Evolutionary conservation across 2,113 vertebrate genomes (phyloP).

Genomic region (Hippocampus comes): DNA sequence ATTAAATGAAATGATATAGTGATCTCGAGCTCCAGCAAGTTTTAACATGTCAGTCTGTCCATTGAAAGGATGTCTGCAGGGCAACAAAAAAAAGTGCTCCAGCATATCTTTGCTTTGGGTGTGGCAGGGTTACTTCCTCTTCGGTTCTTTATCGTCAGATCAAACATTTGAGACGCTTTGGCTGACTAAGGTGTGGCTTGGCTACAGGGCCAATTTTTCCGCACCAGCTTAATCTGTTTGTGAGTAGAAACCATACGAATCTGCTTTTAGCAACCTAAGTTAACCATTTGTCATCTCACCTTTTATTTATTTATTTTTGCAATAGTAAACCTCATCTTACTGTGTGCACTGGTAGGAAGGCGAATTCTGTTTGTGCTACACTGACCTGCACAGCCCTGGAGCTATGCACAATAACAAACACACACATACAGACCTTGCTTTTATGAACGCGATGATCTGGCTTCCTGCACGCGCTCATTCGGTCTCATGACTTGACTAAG

Average conservation of each 20-base stretch:
- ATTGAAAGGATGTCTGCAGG: neutral
- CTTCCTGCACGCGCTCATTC: constrained; percentile 44
- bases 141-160: neutral
- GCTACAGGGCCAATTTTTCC: neutral
- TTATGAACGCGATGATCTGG: constrained; percentile 42
- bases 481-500: constrained; percentile 51
- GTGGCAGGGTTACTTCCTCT: neutral
- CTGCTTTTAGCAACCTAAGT: neutral
- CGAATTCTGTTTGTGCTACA: constrained; percentile 26
- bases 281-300: constrained; percentile 16
- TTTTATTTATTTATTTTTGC: neutral
- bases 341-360: neutral
- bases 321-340: neutral
- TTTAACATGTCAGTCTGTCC: neutral
- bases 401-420: constrained; percentile 11
- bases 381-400: constrained; percentile 36
- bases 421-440: constrained; percentile 36
- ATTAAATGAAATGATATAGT: neutral
- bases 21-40: neutral
- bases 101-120: constrained; percentile 26
- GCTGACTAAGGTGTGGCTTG: constrained; percentile 7
- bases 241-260: neutral
- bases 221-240: neutral
- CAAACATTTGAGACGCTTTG: constrained; percentile 1
- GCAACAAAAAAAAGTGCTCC: neutral